These are phyloP conservation scores for Microchirus variegatus DNA, from an alignment of 2,797 vertebrate genomes.

Conservation along the genomic window DNA sequence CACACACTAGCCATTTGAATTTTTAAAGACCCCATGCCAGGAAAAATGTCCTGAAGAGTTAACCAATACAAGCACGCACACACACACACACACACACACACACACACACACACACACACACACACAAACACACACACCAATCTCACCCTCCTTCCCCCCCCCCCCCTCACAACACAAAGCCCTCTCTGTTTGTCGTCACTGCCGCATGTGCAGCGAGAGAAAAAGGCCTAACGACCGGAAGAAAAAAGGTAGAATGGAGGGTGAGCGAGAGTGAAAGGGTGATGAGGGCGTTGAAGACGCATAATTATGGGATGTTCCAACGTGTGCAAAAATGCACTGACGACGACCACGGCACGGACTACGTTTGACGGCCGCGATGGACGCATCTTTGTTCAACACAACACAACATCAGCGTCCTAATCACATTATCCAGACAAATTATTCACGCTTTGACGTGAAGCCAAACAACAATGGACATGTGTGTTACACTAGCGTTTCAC, in stretches of 20 bases:
- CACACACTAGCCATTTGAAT: too few species aligned
- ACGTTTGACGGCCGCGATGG: too few species aligned
- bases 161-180: conserved; percentile 67
- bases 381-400: too few species aligned
- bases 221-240: conserved; percentile 71
- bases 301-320: conserved; percentile 19
- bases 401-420: too few species aligned
- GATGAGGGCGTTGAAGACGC: too few species aligned
- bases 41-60: too few species aligned
- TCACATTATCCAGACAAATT: conserved; percentile 1
- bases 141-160: conserved; percentile 9
- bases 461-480: neutral
- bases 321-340: conserved; percentile 4
- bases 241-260: conserved; percentile 64
- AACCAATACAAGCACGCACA: conserved; percentile 24
- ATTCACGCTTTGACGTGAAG: conserved; percentile 4
- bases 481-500: too few species aligned
- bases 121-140: conserved; percentile 22
- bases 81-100: conserved; percentile 26
- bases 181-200: conserved; percentile 73
- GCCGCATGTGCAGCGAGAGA: conserved; percentile 58
- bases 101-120: conserved; percentile 20
- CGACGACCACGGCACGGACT: too few species aligned
- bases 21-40: too few species aligned
- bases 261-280: conserved; percentile 2